Percentiles rank a stretch among this genome's conserved stretches.
phyloP scores from a whole-genome alignment of 2,113 vertebrate species.

The Elanoides forficatus region DNA sequence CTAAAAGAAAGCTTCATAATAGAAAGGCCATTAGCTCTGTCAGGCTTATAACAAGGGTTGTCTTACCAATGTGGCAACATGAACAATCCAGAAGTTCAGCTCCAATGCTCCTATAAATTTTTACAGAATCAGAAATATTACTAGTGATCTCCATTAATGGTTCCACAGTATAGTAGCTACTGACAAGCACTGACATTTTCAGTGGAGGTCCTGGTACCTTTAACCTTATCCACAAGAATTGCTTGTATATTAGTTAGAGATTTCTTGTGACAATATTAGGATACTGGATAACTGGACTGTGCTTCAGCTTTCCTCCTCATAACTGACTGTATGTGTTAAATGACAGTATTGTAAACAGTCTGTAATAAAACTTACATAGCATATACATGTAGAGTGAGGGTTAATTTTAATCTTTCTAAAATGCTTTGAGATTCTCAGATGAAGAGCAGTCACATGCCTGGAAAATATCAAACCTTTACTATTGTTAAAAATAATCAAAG shows the following conservation, averaged over 20 bases:
- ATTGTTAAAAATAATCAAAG: neutral
- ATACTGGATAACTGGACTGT: neutral
- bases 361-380: neutral
- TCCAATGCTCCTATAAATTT: neutral
- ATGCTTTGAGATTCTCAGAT: neutral
- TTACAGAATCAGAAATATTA: neutral
- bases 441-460: constrained; percentile 14
- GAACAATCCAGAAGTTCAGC: neutral
- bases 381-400: neutral
- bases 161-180: neutral
- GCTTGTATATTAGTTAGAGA: neutral
- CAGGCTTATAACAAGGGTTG: neutral
- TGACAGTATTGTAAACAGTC: neutral
- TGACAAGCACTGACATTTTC: neutral
- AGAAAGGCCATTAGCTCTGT: neutral
- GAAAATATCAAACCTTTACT: constrained; percentile 1
- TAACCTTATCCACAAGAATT: neutral
- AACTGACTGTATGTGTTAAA: neutral
- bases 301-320: neutral
- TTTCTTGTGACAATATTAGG: neutral
- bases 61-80: neutral
- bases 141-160: neutral
- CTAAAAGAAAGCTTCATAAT: neutral
- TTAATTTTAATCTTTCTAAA: constrained; percentile 45
- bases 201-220: neutral